Conservation (phyloP, 1,140 invertebrate species). For the Diachasma alloeum region DNA sequence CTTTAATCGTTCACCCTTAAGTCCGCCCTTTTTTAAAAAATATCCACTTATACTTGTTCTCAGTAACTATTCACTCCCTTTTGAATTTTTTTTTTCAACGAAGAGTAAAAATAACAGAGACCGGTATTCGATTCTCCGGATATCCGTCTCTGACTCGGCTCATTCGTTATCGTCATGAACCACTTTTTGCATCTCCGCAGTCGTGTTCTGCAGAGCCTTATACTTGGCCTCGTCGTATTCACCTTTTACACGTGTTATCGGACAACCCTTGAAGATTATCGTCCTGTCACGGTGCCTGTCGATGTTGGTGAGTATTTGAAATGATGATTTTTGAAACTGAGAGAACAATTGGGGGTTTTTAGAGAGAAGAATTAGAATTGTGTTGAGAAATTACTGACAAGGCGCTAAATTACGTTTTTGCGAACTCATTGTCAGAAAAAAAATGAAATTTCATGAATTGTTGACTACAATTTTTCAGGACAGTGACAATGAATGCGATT, state of each 20-base stretch:
- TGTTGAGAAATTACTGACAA: no score
- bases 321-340: background rate
- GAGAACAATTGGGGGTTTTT: no score
- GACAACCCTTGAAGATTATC: slow-evolving; percentile 51
- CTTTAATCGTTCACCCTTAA: slow-evolving; percentile 1
- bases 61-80: background rate
- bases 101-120: background rate
- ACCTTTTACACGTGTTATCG: slow-evolving; percentile 60
- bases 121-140: slow-evolving; percentile 10
- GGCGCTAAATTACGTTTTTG: no score
- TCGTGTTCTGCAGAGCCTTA: slow-evolving; percentile 52
- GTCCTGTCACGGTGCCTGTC: slow-evolving; percentile 38
- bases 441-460: no score
- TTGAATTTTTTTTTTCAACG: background rate
- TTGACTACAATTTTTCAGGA: no score
- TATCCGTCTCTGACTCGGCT: background rate
- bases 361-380: no score
- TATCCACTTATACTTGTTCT: background rate
- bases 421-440: no score
- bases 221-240: slow-evolving; percentile 52
- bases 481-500: no score
- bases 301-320: slow-evolving; percentile 50
- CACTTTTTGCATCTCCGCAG: slow-evolving; percentile 55
- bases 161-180: slow-evolving; percentile 45
- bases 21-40: background rate